These are phyloP conservation scores for Prionace glauca DNA, from an alignment of 2,797 vertebrate species.

Conservation along the genomic window DNA sequence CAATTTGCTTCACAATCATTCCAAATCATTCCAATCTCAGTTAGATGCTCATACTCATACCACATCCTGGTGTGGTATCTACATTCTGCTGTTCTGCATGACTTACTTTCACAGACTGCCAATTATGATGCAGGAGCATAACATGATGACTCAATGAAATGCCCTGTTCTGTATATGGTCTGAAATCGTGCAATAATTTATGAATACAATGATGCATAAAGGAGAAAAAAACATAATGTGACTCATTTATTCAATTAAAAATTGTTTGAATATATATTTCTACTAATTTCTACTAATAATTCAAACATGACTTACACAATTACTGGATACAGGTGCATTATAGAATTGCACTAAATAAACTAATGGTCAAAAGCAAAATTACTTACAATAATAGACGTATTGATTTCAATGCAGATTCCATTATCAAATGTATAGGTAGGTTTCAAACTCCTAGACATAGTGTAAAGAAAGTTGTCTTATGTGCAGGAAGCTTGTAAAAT, in stretches of 20 bases:
- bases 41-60: background rate
- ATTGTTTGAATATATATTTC: background rate
- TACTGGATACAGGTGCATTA: background rate
- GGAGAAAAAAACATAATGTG: background rate
- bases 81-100: background rate
- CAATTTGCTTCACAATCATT: background rate
- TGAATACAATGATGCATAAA: background rate
- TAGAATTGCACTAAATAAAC: background rate
- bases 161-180: background rate
- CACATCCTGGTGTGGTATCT: background rate
- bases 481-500: background rate
- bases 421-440: background rate
- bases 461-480: background rate
- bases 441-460: background rate
- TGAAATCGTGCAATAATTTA: background rate
- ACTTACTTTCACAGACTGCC: background rate
- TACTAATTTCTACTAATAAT: background rate
- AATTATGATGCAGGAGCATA: background rate
- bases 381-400: background rate
- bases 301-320: background rate
- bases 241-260: background rate
- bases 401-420: background rate
- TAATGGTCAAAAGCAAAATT: background rate
- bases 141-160: background rate
- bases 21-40: too few species aligned